These are phyloP conservation scores for Pseudomugil tenellus DNA, from an alignment of 2,797 vertebrate genomes.

Conservation along the genomic window DNA sequence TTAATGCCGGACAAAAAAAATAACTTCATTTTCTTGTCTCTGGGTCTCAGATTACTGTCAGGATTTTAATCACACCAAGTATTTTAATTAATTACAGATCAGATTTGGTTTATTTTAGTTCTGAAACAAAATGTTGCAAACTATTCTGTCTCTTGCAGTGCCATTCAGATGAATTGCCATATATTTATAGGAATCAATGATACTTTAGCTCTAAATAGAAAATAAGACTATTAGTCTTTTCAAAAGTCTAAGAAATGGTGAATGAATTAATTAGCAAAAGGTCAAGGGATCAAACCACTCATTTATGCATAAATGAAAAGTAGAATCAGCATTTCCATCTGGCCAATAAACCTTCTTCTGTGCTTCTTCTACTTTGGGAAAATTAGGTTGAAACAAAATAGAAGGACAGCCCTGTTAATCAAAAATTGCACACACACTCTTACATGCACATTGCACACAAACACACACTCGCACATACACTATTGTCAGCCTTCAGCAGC, in stretches of 20 bases:
- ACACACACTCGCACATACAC: conserved; percentile 16
- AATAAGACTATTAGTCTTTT: conserved; percentile 15
- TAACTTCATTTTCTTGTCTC: conserved; percentile 16
- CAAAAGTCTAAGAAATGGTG: not conserved
- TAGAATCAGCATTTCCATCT: conserved; percentile 43
- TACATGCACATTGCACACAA: conserved; percentile 12
- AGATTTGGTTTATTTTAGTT: conserved; percentile 14
- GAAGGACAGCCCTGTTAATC: conserved; percentile 33
- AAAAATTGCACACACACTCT: conserved; percentile 12
- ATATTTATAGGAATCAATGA: conserved; percentile 11
- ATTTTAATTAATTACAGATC: conserved; percentile 16
- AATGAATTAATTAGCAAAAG: conserved; percentile 31
- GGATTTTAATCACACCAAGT: conserved; percentile 11
- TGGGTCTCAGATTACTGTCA: conserved; percentile 1
- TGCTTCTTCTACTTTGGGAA: conserved; percentile 14
- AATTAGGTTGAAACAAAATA: conserved; percentile 36
- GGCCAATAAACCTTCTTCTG: not conserved
- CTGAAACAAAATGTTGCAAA: conserved; percentile 36
- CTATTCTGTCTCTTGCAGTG: conserved; percentile 19
- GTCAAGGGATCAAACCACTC: conserved; percentile 51
- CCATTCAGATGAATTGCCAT: conserved; percentile 35
- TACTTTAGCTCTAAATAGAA: conserved; percentile 13
- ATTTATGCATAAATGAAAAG: conserved; percentile 57
- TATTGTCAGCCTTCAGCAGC: conserved; percentile 58
- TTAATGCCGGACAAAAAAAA: too few species aligned